Evolutionary conservation across 1,140 invertebrate species (phyloP), one percentile per base, ranked within the genome.

Genomic region (Holcopasites calliopsidis): DNA sequence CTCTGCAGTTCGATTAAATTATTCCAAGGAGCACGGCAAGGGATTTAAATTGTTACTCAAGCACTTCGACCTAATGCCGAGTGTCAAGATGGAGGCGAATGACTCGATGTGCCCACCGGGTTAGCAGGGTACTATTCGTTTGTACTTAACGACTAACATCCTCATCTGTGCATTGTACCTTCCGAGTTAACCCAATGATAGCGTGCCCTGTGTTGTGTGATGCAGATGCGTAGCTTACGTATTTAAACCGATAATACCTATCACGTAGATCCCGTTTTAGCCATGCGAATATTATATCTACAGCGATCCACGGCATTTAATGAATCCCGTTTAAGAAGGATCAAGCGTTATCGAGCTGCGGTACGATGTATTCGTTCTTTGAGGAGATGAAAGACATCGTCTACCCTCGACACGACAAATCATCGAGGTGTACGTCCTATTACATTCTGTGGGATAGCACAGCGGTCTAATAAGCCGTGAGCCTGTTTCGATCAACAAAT

Each of bases 61-160:
- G 35, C 47, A 61, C 35, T 69, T 54, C 69, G 60, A 58, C 68
- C 60, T 68, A 68, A 82, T 68, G 47, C 47, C 28, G 61, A 85
- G 66, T 82, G 47, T 68, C 65, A 84, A 84, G 77, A 83, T 73
- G 60, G 55, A 84, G 78, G 66, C 83, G 78, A 75, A 80, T 72
- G 58, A 65, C 69, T 71, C 61, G 73, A 77, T 77, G 35, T 66
- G 73, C 54, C 54, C 69, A 80, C 60, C 83, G 66, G 85, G 85
- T 88, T 88, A 87, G 85, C 85, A 88, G 83, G 84, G 79, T 88
- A 86, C 85, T 82, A 88, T 88, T 89, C 81, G 85, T 85, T 89
- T 88, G 82, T 81, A 88, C 81, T 83, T 88, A 88, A 88, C 85
- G 65, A 89, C 85, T 82, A 85, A 89, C 88, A 90, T 90, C 88